Conservation (phyloP, 2,888 invertebrate species). For the Troilus luridus region DNA sequence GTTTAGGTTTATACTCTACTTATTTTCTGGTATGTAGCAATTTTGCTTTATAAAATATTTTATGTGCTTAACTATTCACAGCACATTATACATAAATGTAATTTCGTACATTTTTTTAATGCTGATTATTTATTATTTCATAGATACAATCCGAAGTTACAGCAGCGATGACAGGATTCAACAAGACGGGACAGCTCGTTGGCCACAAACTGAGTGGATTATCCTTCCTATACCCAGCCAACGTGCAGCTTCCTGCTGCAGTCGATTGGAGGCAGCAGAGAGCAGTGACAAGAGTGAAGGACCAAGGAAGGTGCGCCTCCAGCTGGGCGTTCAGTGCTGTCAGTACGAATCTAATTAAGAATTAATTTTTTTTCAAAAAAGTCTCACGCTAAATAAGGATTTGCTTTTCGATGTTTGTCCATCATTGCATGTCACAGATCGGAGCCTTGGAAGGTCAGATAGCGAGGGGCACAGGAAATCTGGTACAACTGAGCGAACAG, state of each 20-base stretch:
- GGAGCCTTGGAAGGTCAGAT: constrained; percentile 74
- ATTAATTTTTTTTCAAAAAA: not conserved
- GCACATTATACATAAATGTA: too few species aligned
- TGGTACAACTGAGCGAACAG: constrained; percentile 73
- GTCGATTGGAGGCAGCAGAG: constrained; percentile 90
- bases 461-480: constrained; percentile 70
- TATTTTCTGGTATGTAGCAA: too few species aligned
- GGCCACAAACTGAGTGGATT: not conserved
- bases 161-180: constrained; percentile 67
- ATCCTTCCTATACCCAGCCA: constrained; percentile 71
- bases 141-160: constrained; percentile 54
- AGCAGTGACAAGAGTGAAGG: constrained; percentile 89
- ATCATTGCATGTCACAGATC: constrained; percentile 69
- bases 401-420: not conserved
- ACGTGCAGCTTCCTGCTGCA: constrained; percentile 78
- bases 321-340: constrained; percentile 93
- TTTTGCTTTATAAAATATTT: too few species aligned
- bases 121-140: not conserved
- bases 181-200: constrained; percentile 69
- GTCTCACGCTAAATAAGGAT: not conserved
- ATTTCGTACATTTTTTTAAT: too few species aligned
- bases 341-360: constrained; percentile 69
- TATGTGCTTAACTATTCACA: too few species aligned
- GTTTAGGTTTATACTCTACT: too few species aligned
- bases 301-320: constrained; percentile 83